Conservation (phyloP, 2,888 invertebrate species). For the Bimastos eiseni region DNA sequence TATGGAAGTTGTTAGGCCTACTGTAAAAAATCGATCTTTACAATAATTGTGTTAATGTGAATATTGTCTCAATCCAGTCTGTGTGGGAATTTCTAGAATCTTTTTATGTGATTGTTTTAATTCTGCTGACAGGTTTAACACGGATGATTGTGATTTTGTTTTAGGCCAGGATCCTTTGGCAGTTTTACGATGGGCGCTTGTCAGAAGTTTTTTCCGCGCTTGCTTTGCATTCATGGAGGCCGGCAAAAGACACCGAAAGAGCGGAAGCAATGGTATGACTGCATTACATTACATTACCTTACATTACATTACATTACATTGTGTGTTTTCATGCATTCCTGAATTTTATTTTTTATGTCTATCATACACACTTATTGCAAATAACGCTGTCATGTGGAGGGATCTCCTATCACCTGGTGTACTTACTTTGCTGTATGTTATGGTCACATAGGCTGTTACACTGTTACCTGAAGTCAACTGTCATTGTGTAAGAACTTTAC, state of each 20-base stretch:
- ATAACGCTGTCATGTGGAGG: background rate
- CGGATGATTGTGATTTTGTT: background rate
- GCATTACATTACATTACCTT: too few species aligned
- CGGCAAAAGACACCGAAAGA: conserved; percentile 28
- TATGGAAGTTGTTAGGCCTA: background rate
- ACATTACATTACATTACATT: too few species aligned
- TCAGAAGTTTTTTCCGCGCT: conserved; percentile 86
- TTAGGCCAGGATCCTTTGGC: conserved; percentile 66
- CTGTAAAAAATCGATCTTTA: background rate
- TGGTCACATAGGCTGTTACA: too few species aligned
- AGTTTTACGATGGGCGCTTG: conserved; percentile 75
- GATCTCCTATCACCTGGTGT: background rate
- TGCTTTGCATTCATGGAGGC: conserved; percentile 83
- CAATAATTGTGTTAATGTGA: background rate
- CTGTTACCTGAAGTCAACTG: too few species aligned
- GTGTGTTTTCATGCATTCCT: too few species aligned
- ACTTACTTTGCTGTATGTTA: background rate
- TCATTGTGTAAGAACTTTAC: too few species aligned
- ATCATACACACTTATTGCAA: background rate
- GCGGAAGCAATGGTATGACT: background rate
- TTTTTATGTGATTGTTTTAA: background rate
- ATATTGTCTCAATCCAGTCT: background rate
- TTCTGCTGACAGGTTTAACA: background rate
- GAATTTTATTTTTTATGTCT: background rate
- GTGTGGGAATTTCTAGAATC: background rate